Base-by-base conservation (phyloP, 2,888 invertebrate genomes). In the Eulithis prunata region DNA sequence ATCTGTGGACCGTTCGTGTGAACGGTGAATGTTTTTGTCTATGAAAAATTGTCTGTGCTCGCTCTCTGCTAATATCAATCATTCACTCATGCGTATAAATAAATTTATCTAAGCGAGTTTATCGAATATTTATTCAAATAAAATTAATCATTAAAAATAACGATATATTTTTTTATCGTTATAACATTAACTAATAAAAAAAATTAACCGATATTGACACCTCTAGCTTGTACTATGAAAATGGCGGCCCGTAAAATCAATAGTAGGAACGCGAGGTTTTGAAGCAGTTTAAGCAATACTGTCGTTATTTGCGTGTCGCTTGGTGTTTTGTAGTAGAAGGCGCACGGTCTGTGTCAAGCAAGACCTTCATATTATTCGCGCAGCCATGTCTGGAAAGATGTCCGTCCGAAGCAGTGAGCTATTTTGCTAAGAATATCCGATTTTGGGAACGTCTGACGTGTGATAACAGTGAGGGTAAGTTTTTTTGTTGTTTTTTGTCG, bases 321-420 rank as follows among this genome's bases (percentile, higher is more conserved):
- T 12, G 5, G 60, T 41, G 74, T 82, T 77, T 76, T 75, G 74
- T 87, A 84, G 89, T 91, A 87, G 68, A 65, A 73, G 79, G 71
- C 71, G 75, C 78, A 76, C 81, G 82, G 81, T 75, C 79, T 79
- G 81, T 79, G 80, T 81, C 79, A 81, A 6, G 32, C 32, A 32
- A 82, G 84, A 81, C 83, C 87, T 87, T 82, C 81, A 85, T 85
- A 85, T 87, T 88, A 90, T 89, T 88, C 90, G 87, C 85, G 87
- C 88, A 85, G 85, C 91, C 91, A 91, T 90, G 91, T 90, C 90
- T 63, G 66, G 86, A 79, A 81, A 81, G 75, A 76, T 83, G 83
- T 84, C 82, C 58, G 55, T 86, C 79, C 86, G 84, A 86, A 84
- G 86, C 86, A 87, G 83, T 86, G 84, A 86, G 86, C 81, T 81